Evolutionary conservation across 2,113 vertebrate genomes (phyloP), one percentile per base, ranked within the genome.

Genomic region (Oenanthe oenanthe): DNA sequence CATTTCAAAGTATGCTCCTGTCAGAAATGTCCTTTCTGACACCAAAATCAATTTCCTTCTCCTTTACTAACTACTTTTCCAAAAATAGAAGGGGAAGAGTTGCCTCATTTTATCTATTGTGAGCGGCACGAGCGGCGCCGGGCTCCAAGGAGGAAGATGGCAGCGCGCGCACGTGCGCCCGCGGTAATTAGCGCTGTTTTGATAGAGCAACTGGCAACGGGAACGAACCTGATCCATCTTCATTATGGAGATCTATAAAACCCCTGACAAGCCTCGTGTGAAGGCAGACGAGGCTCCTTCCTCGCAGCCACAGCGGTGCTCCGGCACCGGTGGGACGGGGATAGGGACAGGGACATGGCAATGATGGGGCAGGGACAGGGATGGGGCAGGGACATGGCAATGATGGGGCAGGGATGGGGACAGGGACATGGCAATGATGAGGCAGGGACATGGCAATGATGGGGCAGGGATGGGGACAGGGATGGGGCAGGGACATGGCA

Each of bases 101-200:
- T 95, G 89, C 95, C 89, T 96, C 92, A 56, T 94, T 92, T 40
- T 70, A 54, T 89, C 89, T 43, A 90, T 86, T 93, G 68, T 85
- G 61, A 92, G 75, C 8, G 76, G 94, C 56, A 96, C 95, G 60
- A 82, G 97, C 93, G 67, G 83, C 90, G 91, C 17, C 17, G 54
- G 90, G 91, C 92, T 94, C 62, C 36, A 88, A 94, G 96, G 91
- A 94, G 91, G 93, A 95, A 92, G 73, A 95, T 32, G 42, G 78
- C 54, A 47, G 92, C 67, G 70, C 11, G 32, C 31, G 66, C 88
- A 89, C 42, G n/a, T 78, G 96, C 36, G 75, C 28, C 96, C 54
- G 90, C 95, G 88, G 97, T 98, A 98, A 98, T 98, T 98, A 98
- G 98, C 36, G 86, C 97, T 98, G 93, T 98, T 98, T 91, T 94